These are phyloP conservation scores for Fringilla coelebs DNA, from an alignment of 2,797 vertebrate species.

Conservation along the genomic window DNA sequence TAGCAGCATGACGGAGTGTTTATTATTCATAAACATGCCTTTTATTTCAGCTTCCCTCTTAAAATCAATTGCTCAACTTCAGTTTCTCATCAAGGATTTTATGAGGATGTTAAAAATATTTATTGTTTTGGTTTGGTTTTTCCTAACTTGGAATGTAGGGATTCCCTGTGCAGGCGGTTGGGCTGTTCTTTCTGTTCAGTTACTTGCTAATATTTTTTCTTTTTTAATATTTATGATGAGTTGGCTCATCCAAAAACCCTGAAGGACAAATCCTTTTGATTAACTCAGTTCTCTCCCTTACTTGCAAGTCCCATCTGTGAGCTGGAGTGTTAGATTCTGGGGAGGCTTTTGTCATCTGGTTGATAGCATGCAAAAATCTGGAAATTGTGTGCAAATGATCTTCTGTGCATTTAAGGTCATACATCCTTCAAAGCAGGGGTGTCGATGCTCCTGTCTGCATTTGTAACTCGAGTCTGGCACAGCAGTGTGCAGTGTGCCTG, in stretches of 20 bases:
- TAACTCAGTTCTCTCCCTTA: not conserved
- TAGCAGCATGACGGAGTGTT: not conserved
- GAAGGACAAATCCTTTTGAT: slow-evolving; percentile 22
- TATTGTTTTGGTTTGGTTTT: not conserved
- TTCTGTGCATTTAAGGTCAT: not conserved
- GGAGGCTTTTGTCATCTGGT: not conserved
- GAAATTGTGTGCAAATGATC: not conserved
- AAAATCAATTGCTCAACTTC: slow-evolving; percentile 16
- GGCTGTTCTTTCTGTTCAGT: not conserved
- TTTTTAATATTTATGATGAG: not conserved
- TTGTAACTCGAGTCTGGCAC: not conserved
- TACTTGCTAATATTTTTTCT: not conserved
- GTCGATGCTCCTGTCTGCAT: not conserved
- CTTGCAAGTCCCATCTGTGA: not conserved
- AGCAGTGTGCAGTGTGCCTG: slow-evolving; percentile 72
- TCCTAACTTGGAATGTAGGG: not conserved
- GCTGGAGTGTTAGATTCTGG: not conserved
- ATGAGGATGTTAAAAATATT: not conserved
- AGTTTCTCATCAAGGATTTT: slow-evolving; percentile 15
- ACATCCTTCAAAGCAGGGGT: not conserved
- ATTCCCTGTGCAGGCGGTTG: not conserved
- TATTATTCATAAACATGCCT: slow-evolving; percentile 17
- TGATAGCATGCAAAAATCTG: not conserved
- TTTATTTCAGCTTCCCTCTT: slow-evolving; percentile 1
- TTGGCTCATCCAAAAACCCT: not conserved